These are phyloP conservation scores for Probaryconus sp. DNA, from an alignment of 1,140 invertebrate genomes.

Conservation along the genomic window DNA sequence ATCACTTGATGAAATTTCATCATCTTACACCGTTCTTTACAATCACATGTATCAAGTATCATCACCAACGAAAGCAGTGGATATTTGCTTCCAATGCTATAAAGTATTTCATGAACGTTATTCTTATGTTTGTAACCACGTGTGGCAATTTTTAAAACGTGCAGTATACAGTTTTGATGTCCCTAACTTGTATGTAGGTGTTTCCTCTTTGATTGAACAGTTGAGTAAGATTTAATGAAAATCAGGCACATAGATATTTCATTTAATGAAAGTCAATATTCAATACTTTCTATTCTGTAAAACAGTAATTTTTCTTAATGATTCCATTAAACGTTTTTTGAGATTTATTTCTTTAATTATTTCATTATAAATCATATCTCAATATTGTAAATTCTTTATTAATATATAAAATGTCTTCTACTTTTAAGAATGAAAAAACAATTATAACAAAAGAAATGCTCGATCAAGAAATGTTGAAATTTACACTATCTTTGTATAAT, in stretches of 20 bases:
- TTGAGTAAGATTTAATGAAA: not conserved
- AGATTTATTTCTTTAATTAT: not conserved
- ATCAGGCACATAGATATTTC: too few species aligned
- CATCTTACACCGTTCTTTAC: conserved; percentile 11
- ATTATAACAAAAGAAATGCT: conserved; percentile 19
- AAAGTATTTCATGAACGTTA: conserved; percentile 39
- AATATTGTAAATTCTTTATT: too few species aligned
- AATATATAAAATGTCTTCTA: too few species aligned
- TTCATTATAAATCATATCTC: too few species aligned
- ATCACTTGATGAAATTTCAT: too few species aligned
- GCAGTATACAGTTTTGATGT: conserved; percentile 29
- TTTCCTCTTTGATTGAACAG: conserved; percentile 15
- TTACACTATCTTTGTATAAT: conserved; percentile 22
- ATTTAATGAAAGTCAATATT: too few species aligned
- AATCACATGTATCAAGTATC: conserved; percentile 26
- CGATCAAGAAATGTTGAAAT: conserved; percentile 18
- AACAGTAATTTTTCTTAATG: conserved; percentile 3
- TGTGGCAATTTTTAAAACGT: conserved; percentile 39
- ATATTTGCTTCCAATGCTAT: conserved; percentile 26
- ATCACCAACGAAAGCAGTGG: conserved; percentile 6
- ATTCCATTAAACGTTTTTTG: too few species aligned
- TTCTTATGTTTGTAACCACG: conserved; percentile 27
- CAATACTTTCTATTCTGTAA: not conserved
- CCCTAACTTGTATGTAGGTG: conserved; percentile 6
- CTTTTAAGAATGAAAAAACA: too few species aligned